Conservation (phyloP, 2,113 vertebrate species). For the Silurus asotus region DNA sequence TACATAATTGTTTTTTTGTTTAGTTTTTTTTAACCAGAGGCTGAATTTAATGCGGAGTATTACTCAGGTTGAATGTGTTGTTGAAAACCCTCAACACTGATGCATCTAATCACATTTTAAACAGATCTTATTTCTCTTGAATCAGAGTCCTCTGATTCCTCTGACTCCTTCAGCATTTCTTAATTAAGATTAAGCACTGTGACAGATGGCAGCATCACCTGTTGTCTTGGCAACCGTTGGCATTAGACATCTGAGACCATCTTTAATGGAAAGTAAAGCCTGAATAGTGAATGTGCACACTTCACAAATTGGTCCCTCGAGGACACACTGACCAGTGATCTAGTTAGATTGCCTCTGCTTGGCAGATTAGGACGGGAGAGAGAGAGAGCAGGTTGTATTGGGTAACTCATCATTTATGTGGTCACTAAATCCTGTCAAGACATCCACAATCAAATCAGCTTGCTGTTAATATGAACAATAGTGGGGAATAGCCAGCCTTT, state of each 20-base stretch:
- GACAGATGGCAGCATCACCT: conserved; percentile 65
- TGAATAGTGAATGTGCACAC: conserved; percentile 52
- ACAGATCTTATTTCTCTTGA: background rate
- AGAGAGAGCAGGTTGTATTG: background rate
- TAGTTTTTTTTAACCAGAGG: background rate
- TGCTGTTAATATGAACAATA: conserved; percentile 11
- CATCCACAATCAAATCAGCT: conserved; percentile 10
- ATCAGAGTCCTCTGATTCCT: background rate
- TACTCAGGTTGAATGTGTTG: background rate
- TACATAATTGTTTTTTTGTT: background rate
- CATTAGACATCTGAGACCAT: conserved; percentile 54
- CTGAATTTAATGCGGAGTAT: background rate
- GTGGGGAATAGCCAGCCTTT: background rate
- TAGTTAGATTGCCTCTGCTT: conserved; percentile 45
- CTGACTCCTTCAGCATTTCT: background rate
- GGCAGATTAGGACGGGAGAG: conserved; percentile 45
- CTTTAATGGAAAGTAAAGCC: conserved; percentile 68
- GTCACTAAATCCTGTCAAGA: conserved; percentile 27
- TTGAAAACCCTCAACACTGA: background rate
- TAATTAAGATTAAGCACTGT: conserved; percentile 40
- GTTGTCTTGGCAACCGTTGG: conserved; percentile 65
- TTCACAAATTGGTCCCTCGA: conserved; percentile 72
- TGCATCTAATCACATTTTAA: conserved; percentile 2
- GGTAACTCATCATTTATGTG: conserved; percentile 46
- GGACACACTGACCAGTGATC: conserved; percentile 55